Evolutionary conservation across 2,797 vertebrate genomes (phyloP).

Genomic region (Eleutherodactylus coqui): DNA sequence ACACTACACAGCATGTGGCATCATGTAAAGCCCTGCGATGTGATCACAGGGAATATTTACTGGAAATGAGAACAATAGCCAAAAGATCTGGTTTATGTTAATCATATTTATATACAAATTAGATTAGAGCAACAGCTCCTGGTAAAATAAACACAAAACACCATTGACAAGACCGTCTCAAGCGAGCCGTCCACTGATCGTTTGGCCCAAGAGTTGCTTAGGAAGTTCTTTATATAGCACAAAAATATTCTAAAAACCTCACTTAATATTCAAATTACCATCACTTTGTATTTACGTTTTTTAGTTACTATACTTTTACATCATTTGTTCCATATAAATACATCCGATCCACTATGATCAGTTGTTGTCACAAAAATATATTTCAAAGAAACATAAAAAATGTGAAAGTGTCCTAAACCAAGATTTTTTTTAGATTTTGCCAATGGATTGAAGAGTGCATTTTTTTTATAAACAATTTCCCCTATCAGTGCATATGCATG

Average conservation of each 20-base stretch:
- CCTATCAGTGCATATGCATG: too few relatives aligned
- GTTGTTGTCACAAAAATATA: too few relatives aligned
- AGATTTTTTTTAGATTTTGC: too few relatives aligned
- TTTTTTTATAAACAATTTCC: too few relatives aligned
- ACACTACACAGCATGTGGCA: conserved; percentile 56
- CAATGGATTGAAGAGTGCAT: too few relatives aligned
- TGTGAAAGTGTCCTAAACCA: too few relatives aligned
- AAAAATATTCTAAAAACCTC: neutral
- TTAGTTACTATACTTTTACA: too few relatives aligned
- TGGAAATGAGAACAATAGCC: conserved; percentile 14
- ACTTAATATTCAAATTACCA: neutral
- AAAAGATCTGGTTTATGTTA: conserved; percentile 8
- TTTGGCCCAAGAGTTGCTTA: neutral
- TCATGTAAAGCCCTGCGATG: conserved; percentile 43
- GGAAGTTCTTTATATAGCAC: neutral
- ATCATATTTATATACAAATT: conserved; percentile 33
- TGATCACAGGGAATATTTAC: conserved; percentile 13
- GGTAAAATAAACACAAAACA: neutral
- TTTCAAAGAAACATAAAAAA: neutral
- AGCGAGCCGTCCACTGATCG: neutral
- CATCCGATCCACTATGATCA: neutral
- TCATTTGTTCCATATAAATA: neutral
- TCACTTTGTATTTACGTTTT: neutral
- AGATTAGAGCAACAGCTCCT: neutral
- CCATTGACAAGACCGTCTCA: neutral